Evolutionary conservation across 2,113 vertebrate species (phyloP).

Genomic region (Psittacus erithacus): DNA sequence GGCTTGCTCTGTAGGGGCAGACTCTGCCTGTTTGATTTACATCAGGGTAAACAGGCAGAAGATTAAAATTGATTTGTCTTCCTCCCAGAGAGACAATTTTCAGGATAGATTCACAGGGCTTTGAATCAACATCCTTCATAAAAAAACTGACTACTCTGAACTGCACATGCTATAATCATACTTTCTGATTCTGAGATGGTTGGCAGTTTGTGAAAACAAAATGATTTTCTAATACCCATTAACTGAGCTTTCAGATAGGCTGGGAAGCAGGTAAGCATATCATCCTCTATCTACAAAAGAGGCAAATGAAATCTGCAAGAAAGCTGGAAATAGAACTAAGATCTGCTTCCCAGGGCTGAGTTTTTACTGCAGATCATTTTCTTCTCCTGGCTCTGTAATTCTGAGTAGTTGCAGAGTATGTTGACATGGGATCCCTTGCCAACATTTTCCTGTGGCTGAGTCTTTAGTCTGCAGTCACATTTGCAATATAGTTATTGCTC

Average conservation of each 20-base stretch:
- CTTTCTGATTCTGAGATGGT: conserved; percentile 7
- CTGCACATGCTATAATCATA: not conserved
- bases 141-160: not conserved
- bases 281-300: not conserved
- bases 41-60: conserved; percentile 22
- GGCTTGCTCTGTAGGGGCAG: not conserved
- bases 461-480: not conserved
- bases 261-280: not conserved
- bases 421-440: not conserved
- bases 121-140: conserved; percentile 20
- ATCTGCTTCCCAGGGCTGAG: not conserved
- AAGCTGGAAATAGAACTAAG: not conserved
- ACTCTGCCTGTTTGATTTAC: conserved; percentile 19
- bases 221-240: conserved; percentile 13
- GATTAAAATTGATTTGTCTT: conserved; percentile 51
- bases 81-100: not conserved
- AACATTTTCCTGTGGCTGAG: not conserved
- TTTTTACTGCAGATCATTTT: not conserved
- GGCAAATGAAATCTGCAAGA: not conserved
- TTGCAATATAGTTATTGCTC: not conserved
- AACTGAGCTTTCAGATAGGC: not conserved
- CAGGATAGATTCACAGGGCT: not conserved
- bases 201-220: conserved; percentile 8
- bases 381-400: not conserved
- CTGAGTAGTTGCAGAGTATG: not conserved